A percentile compares a stretch with the other conserved stretches of the same genome.
Conservation (phyloP, 2,113 vertebrate genomes). For the Myxocyprinus asiaticus region DNA sequence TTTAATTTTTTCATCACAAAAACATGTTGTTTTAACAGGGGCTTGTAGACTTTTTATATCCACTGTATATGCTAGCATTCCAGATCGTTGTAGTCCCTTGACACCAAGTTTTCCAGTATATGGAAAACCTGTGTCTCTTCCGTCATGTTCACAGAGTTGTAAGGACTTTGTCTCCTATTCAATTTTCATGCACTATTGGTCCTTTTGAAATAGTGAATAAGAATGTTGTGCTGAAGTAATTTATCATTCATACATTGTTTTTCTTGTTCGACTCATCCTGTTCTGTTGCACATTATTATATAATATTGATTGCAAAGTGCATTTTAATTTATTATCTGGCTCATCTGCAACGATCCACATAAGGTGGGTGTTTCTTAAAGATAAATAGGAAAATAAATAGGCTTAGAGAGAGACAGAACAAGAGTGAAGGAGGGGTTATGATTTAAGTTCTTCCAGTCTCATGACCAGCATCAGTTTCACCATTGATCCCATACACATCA, state of each 20-base stretch:
- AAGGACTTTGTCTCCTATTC: conserved; percentile 26
- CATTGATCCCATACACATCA: conserved; percentile 16
- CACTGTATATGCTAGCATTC: conserved; percentile 17
- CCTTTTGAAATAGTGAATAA: conserved; percentile 11
- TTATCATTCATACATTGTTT: not conserved
- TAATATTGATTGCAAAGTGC: not conserved
- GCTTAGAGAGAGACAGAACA: not conserved
- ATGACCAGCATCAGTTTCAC: not conserved
- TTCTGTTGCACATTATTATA: not conserved
- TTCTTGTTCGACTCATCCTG: not conserved
- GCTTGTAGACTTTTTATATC: too few species aligned
- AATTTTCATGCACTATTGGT: conserved; percentile 29
- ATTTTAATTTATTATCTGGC: not conserved
- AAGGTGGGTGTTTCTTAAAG: not conserved
- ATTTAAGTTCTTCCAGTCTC: conserved; percentile 11
- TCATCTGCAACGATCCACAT: not conserved
- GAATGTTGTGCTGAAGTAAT: not conserved
- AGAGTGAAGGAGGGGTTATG: not conserved
- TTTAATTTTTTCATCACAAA: too few species aligned
- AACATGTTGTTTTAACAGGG: too few species aligned
- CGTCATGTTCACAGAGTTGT: conserved; percentile 12
- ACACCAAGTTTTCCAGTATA: conserved; percentile 19
- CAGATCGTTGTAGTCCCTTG: conserved; percentile 23
- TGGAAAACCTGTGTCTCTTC: conserved; percentile 39
- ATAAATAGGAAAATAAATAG: not conserved